Conservation (phyloP, 2,888 invertebrate genomes). For the Ditylenchus weischeri region DNA sequence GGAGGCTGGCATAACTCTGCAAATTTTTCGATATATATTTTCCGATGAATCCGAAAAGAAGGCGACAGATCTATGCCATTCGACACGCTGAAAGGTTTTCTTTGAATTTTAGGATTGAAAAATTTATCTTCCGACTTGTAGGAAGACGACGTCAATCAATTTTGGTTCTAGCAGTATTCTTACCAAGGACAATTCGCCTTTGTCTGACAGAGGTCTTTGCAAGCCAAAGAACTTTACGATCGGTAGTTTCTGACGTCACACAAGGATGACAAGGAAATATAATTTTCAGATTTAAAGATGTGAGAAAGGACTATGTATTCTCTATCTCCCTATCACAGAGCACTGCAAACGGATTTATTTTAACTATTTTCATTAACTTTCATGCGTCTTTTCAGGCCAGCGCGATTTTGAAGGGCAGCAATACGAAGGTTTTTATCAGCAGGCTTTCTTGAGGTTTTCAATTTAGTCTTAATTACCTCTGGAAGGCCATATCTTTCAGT, state of each 20-base stretch:
- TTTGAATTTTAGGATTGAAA: too few relatives aligned
- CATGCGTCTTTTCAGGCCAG: too few relatives aligned
- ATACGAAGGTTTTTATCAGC: background rate
- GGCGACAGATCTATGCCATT: background rate
- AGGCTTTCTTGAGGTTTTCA: background rate
- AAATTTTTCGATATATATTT: too few relatives aligned
- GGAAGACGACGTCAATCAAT: background rate
- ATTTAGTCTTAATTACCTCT: slow-evolving; percentile 56
- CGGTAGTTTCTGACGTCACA: slow-evolving; percentile 20
- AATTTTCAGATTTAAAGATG: slow-evolving; percentile 39
- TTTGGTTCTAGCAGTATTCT: slow-evolving; percentile 31
- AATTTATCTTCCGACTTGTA: background rate
- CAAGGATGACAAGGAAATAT: background rate
- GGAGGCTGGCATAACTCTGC: too few relatives aligned
- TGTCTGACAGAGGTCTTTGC: slow-evolving; percentile 44
- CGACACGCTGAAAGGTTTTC: background rate
- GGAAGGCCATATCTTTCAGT: background rate
- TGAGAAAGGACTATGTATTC: slow-evolving; percentile 41
- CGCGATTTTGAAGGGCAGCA: background rate
- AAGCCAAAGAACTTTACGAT: slow-evolving; percentile 41
- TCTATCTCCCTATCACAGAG: slow-evolving; percentile 52
- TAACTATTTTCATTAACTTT: slow-evolving; percentile 15
- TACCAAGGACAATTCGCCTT: slow-evolving; percentile 45
- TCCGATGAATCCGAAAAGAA: too few relatives aligned
- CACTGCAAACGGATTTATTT: slow-evolving; percentile 46